Base-by-base conservation (phyloP, 2,797 vertebrate species). In the Lacerta bilineata region DNA sequence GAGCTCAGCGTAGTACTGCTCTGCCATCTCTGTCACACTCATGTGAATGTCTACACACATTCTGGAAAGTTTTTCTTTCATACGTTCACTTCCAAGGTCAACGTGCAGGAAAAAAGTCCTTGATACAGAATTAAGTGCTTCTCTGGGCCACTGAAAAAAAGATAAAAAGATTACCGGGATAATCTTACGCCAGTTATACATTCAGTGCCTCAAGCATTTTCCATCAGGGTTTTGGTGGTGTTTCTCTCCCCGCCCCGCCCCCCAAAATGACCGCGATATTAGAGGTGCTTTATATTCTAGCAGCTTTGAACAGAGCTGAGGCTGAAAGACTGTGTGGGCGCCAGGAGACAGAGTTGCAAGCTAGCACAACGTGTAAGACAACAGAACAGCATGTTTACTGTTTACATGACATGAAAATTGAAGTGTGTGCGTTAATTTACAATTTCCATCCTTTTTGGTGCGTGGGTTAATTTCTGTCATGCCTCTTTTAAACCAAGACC, bases 31-130 rank as follows among this genome's bases (percentile, higher is more conserved):
- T 18, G 96, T 96, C 84, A 98, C 98, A 11, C 97, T 98, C 84
- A 98, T 87, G 79, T 98, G 98, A 82, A 98, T 97, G 77, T 98
- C 97, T 93, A 98, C 98, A 3, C 98, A 98, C 97, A 98, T 98
- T 88, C 97, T 36, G 8, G 97, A 98, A 88, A 98, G 96, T 68
- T 95, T 98, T 72, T 95, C 95, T 90, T 97, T 98, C 81, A 98
- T 94, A 27, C 96, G 95, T 9, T 97, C 96, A 9, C 90, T 97
- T 87, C 96, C 97, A 85, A 98, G 95, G 61, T 98, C 97, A 33
- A 98, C 88, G 15, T 94, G 93, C 88, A 96, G 93, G 91, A 98
- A 98, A 94, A 98, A 98, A 11, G 96, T 97, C 94, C 96, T 96
- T 13, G 98, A 98, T 80, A 98, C 98, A 33, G 98, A 98, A 87